These are phyloP conservation scores for Brenthis hecate DNA, from an alignment of 2,888 invertebrate species.

Conservation along the genomic window DNA sequence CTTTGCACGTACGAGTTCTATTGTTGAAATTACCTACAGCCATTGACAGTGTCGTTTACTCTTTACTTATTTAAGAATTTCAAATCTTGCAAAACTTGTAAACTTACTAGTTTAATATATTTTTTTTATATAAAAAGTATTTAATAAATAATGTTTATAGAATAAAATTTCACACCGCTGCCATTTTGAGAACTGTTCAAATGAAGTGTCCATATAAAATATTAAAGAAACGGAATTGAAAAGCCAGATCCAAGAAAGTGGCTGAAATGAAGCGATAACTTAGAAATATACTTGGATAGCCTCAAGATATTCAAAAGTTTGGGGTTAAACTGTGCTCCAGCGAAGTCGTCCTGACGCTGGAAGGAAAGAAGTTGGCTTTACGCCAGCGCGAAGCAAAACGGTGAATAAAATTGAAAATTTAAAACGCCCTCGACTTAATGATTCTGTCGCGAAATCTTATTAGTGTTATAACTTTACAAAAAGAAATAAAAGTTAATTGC, in stretches of 20 bases:
- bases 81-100: no score
- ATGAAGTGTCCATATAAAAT: neutral
- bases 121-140: no score
- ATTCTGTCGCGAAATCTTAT: conserved; percentile 37
- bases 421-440: conserved; percentile 39
- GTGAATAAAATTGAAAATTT: conserved; percentile 40
- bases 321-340: conserved; percentile 29
- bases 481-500: conserved; percentile 35
- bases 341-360: conserved; percentile 18
- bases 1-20: no score
- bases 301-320: conserved; percentile 35
- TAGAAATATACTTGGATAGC: conserved; percentile 33
- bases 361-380: conserved; percentile 24
- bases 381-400: conserved; percentile 26
- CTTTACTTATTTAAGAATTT: no score
- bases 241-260: conserved; percentile 20
- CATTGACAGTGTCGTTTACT: no score
- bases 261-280: conserved; percentile 31
- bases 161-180: no score
- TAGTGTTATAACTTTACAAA: conserved; percentile 34
- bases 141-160: no score
- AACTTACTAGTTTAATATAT: no score
- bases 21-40: no score
- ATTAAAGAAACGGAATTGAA: conserved; percentile 17
- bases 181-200: no score